Conservation (phyloP, 2,113 vertebrate species). For the Lucifuga dentata region DNA sequence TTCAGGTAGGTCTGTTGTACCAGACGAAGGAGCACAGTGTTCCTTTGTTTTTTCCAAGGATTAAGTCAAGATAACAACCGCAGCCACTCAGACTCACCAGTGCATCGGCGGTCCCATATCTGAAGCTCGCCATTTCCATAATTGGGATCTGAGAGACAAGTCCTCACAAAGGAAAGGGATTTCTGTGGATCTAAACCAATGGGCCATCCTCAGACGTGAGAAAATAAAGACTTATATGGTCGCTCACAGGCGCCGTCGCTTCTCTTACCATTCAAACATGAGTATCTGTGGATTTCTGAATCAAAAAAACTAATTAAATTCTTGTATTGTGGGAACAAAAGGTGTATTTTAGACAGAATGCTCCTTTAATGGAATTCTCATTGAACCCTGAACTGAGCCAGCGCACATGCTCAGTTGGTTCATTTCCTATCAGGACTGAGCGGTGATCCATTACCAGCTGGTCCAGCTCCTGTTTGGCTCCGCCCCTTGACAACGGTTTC, state of each 20-base stretch:
- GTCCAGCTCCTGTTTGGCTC: slow-evolving; percentile 53
- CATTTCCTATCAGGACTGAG: slow-evolving; percentile 22
- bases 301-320: background rate
- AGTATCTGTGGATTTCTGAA: background rate
- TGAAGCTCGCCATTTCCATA: slow-evolving; percentile 54
- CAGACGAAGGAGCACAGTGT: slow-evolving; percentile 71
- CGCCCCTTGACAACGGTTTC: slow-evolving; percentile 59
- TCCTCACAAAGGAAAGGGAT: slow-evolving; percentile 30
- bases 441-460: slow-evolving; percentile 64
- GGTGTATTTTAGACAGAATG: too few species aligned
- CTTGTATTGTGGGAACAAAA: background rate
- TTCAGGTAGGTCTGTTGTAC: slow-evolving; percentile 67
- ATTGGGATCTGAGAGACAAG: slow-evolving; percentile 49
- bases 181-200: slow-evolving; percentile 18
- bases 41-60: slow-evolving; percentile 70
- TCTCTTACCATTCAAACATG: slow-evolving; percentile 6
- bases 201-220: background rate
- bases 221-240: slow-evolving; percentile 7
- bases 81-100: slow-evolving; percentile 55
- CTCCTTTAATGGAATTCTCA: background rate
- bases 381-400: background rate
- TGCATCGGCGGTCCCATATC: slow-evolving; percentile 48
- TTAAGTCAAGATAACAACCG: slow-evolving; percentile 56
- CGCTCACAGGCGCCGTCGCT: background rate
- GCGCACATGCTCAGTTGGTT: slow-evolving; percentile 49